Percentiles rank a stretch among this genome's conserved stretches.
These are phyloP conservation scores for Urosaurus nigricauda DNA, from an alignment of 2,797 vertebrate genomes.

Conservation along the genomic window DNA sequence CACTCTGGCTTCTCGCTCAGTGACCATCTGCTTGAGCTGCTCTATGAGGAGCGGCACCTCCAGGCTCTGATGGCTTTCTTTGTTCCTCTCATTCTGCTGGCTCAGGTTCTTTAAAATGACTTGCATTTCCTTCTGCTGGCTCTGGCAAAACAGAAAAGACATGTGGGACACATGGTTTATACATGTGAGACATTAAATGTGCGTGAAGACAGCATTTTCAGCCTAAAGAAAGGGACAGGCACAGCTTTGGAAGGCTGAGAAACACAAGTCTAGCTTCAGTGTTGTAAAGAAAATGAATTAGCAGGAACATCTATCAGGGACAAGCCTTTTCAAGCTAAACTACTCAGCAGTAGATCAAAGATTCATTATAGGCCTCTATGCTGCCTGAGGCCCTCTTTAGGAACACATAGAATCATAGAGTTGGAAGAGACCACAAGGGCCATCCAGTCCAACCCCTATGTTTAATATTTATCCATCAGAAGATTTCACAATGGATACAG, in stretches of 20 bases:
- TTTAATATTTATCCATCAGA: neutral
- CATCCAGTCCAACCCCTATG: too few relatives aligned
- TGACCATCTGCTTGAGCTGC: slow-evolving; percentile 81
- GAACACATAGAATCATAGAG: too few relatives aligned
- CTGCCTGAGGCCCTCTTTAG: neutral
- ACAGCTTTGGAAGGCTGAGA: neutral
- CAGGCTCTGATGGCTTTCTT: slow-evolving; percentile 62
- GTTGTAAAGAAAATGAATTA: neutral
- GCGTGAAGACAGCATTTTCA: neutral
- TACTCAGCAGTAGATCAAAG: neutral
- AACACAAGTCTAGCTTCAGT: neutral
- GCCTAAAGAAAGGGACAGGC: neutral
- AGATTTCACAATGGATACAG: neutral
- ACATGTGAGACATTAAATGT: neutral
- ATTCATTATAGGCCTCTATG: neutral
- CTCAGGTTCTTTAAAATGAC: slow-evolving; percentile 82
- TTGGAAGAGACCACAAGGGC: too few relatives aligned
- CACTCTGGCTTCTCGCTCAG: slow-evolving; percentile 84
- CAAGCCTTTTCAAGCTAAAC: neutral
- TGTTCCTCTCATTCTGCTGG: slow-evolving; percentile 75
- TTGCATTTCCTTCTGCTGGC: slow-evolving; percentile 89
- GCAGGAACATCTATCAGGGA: neutral
- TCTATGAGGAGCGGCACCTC: slow-evolving; percentile 76
- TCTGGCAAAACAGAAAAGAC: slow-evolving; percentile 72
- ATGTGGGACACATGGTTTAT: neutral